Percentiles rank a stretch among this genome's conserved stretches.
These are phyloP conservation scores for Echeneis naucrates DNA, from an alignment of 2,797 vertebrate species.

Conservation along the genomic window DNA sequence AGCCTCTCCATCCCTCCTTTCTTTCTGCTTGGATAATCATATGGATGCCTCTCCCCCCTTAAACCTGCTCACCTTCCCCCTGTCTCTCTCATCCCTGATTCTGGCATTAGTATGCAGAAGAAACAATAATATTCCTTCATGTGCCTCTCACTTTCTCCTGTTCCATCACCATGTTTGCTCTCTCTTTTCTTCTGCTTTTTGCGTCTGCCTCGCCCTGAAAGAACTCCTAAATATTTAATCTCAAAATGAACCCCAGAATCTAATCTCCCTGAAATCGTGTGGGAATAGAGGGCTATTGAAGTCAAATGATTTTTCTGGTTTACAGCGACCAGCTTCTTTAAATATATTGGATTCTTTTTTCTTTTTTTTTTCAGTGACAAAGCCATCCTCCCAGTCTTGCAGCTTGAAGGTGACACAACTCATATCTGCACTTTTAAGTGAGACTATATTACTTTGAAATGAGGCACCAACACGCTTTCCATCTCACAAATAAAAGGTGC, in stretches of 20 bases:
- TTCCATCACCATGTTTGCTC: slow-evolving; percentile 19
- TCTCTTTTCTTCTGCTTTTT: slow-evolving; percentile 3
- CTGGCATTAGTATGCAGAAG: slow-evolving; percentile 63
- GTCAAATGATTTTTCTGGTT: fast-evolving
- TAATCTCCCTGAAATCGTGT: neutral
- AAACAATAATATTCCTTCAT: slow-evolving; percentile 58
- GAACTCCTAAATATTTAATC: slow-evolving; percentile 8
- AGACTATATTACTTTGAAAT: neutral
- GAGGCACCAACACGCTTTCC: neutral
- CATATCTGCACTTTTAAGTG: neutral
- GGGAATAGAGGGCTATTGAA: slow-evolving; percentile 9
- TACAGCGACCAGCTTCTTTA: neutral
- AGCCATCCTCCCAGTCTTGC: neutral
- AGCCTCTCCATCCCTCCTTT: slow-evolving; percentile 37
- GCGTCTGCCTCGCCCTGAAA: slow-evolving; percentile 10
- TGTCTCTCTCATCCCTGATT: slow-evolving; percentile 34
- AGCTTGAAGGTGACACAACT: slow-evolving; percentile 1
- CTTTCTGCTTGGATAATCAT: slow-evolving; percentile 51
- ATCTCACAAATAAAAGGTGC: neutral
- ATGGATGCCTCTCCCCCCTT: slow-evolving; percentile 27
- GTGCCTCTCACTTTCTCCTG: slow-evolving; percentile 40
- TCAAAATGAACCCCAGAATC: neutral
- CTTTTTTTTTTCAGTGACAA: neutral
- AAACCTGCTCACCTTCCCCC: slow-evolving; percentile 43
- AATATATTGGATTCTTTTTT: neutral